Evolutionary conservation across 2,888 invertebrate genomes (phyloP).

Genomic region (Latrodectus hesperus): DNA sequence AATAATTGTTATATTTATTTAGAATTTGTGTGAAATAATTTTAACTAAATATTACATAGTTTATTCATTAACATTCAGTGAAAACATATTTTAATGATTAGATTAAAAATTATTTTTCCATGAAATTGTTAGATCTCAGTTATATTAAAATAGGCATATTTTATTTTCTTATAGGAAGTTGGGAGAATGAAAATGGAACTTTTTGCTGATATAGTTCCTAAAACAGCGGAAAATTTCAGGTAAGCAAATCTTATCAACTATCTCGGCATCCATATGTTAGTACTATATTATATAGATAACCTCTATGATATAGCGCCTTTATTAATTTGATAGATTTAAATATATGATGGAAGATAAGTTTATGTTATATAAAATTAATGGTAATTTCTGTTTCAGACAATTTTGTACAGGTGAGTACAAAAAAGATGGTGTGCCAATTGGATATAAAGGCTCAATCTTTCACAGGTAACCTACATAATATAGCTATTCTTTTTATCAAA

Average conservation of each 20-base stretch:
- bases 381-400: constrained; percentile 80
- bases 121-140: background rate
- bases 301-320: background rate
- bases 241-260: constrained; percentile 70
- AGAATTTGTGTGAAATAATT: no score
- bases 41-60: no score
- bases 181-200: constrained; percentile 98
- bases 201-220: constrained; percentile 96
- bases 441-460: constrained; percentile 96
- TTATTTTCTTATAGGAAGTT: constrained; percentile 82
- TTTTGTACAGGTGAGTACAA: constrained; percentile 98
- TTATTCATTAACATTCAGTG: background rate
- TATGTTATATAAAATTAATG: no score
- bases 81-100: background rate
- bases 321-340: no score
- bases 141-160: constrained; percentile 31
- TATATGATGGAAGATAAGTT: no score
- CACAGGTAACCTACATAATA: constrained; percentile 79
- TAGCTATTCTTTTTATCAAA: no score
- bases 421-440: constrained; percentile 95
- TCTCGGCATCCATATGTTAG: background rate
- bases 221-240: constrained; percentile 95
- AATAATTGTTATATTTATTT: no score
- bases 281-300: background rate
- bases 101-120: background rate